A percentile compares a stretch with the other conserved stretches of the same genome.
Conservation (phyloP, 2,113 vertebrate genomes). For the Mus spicilegus region DNA sequence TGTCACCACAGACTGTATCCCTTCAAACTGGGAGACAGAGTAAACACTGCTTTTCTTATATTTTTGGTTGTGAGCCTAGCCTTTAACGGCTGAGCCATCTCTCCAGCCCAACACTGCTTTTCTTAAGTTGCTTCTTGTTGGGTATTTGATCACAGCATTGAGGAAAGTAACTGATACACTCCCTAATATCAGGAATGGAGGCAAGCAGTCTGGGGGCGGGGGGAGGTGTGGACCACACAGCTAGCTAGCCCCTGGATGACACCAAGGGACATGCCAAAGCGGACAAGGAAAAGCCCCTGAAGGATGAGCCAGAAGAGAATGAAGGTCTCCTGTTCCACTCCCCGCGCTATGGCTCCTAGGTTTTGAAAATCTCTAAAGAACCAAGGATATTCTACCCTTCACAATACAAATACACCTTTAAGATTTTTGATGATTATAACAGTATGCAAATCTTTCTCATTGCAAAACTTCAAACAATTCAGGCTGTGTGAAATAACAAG, state of each 20-base stretch:
- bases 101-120: background rate
- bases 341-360: background rate
- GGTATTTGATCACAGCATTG: background rate
- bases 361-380: background rate
- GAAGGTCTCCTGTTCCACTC: background rate
- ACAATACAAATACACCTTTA: background rate
- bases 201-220: background rate
- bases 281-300: background rate
- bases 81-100: no score
- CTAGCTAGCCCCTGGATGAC: background rate
- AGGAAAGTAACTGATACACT: background rate
- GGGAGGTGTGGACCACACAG: background rate
- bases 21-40: background rate
- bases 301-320: background rate
- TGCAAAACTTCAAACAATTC: conserved; percentile 33
- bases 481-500: background rate
- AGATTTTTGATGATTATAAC: background rate
- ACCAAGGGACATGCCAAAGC: no score
- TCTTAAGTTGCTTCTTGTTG: background rate
- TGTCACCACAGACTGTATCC: background rate
- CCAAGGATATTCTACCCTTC: background rate
- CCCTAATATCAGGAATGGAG: background rate
- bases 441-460: background rate
- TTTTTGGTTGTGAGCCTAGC: no score
- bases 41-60: background rate